phyloP scores from a whole-genome alignment of 2,888 invertebrate species.

The Drosophila subsilvestris region DNA sequence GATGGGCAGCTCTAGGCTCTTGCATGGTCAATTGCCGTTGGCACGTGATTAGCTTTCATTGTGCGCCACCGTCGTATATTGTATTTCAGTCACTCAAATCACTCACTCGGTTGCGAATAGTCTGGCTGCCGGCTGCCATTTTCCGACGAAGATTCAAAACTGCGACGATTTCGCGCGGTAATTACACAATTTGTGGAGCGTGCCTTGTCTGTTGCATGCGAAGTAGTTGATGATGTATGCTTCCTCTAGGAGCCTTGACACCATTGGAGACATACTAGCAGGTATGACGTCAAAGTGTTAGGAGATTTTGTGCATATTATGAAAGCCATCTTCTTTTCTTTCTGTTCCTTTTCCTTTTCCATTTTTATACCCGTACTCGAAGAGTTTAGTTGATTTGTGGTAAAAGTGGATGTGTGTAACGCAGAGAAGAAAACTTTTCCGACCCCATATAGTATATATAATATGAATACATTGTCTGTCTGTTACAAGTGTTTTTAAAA shows the following conservation, averaged over 20 bases:
- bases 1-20: conserved; percentile 42
- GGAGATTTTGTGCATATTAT: no score
- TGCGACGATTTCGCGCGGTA: conserved; percentile 50
- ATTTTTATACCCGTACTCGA: no score
- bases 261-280: conserved; percentile 33
- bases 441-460: no score
- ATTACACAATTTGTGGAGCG: conserved; percentile 60
- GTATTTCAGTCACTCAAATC: conserved; percentile 30
- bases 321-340: no score
- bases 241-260: conserved; percentile 65
- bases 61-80: conserved; percentile 46
- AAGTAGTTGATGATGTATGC: conserved; percentile 44
- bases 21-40: conserved; percentile 63
- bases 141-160: background rate
- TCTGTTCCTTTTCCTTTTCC: no score
- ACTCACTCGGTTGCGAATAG: conserved; percentile 34
- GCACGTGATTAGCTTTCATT: conserved; percentile 76
- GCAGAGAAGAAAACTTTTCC: no score
- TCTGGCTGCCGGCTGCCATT: conserved; percentile 1
- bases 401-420: no score
- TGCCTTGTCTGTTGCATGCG: conserved; percentile 51
- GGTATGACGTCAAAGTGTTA: no score
- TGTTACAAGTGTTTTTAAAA: no score
- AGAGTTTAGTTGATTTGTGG: no score
- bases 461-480: no score